Base-by-base conservation (phyloP, 2,797 vertebrate species). In the Phrynocephalus guinanensis region DNA sequence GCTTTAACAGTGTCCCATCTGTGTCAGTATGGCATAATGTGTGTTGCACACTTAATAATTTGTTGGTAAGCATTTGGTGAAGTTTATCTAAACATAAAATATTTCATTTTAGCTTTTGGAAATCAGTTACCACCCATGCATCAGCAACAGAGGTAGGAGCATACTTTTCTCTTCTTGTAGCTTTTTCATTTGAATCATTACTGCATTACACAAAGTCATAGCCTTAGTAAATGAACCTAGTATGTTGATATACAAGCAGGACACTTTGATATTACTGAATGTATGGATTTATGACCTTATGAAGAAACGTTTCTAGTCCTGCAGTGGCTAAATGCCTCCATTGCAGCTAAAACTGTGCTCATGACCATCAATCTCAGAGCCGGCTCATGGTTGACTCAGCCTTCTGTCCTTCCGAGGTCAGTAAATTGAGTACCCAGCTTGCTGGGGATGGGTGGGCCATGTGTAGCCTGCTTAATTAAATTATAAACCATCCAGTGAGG, bases 91-190 rank as follows among this genome's bases (percentile, higher is more conserved):
- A 15, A 92, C 91, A 85, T 90, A 48, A 72, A 33, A 85, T 66
- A 24, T 87, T 91, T 90, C 44, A 93, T 86, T 94, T 95, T 93
- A 97, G 99, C 99, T 72, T 99, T 99, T 96, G 97, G 97, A 86
- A 96, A 96, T 60, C 97, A 97, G 83, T 97, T 99, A 96, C 98
- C 97, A 92, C 98, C 98, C 0, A 98, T 98, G 98, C 97, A 97
- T 94, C 97, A 97, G 75, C 97, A 98, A 4, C 96, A 97, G 92
- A 98, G 99, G 99, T 99, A 97, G 73, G 91, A 88, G 63, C 48
- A 70, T 6, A 11, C 83, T 82, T 82, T 90, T 73, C 52, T 79
- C 66, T 33, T 15, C 13, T 70, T 7, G 38, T 84, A 44, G 11
- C 15, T 85, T 84, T 16, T 84, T 20, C 67, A 85, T 38, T 56